These are phyloP conservation scores for Hirtodrosophila confusa DNA, from an alignment of 2,888 invertebrate genomes.

Conservation along the genomic window DNA sequence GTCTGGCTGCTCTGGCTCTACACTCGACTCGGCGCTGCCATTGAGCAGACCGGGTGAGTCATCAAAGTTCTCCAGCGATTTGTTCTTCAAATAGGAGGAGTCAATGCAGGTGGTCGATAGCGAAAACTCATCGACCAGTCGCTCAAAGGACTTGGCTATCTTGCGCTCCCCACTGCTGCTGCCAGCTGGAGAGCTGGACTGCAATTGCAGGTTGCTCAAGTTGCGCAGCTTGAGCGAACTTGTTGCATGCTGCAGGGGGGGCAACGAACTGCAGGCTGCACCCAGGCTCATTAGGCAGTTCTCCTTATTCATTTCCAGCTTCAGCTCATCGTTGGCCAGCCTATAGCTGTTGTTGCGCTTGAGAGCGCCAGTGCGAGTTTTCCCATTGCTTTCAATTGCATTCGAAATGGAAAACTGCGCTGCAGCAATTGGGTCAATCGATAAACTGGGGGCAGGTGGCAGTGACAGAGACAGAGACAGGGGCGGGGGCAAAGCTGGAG, in stretches of 20 bases:
- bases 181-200: conserved; percentile 1
- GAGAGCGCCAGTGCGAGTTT: conserved; percentile 81
- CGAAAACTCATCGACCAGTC: conserved; percentile 83
- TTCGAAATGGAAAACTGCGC: conserved; percentile 72
- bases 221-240: conserved; percentile 69
- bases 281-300: conserved; percentile 42
- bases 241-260: conserved; percentile 66
- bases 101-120: conserved; percentile 82
- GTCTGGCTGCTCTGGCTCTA: conserved; percentile 37
- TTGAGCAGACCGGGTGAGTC: conserved; percentile 74
- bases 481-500: too few relatives aligned
- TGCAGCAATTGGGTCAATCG: conserved; percentile 81
- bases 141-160: conserved; percentile 86
- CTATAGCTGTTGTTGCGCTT: conserved; percentile 94
- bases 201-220: conserved; percentile 35
- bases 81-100: conserved; percentile 83
- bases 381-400: conserved; percentile 34
- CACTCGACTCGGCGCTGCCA: not conserved
- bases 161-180: conserved; percentile 85
- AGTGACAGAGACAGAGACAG: not conserved
- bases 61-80: conserved; percentile 84
- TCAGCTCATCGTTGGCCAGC: conserved; percentile 87
- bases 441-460: conserved; percentile 43
- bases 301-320: conserved; percentile 85
- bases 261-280: conserved; percentile 62